phyloP scores from a whole-genome alignment of 2,797 vertebrate species.

The Pseudocheirus occidentalis region DNA sequence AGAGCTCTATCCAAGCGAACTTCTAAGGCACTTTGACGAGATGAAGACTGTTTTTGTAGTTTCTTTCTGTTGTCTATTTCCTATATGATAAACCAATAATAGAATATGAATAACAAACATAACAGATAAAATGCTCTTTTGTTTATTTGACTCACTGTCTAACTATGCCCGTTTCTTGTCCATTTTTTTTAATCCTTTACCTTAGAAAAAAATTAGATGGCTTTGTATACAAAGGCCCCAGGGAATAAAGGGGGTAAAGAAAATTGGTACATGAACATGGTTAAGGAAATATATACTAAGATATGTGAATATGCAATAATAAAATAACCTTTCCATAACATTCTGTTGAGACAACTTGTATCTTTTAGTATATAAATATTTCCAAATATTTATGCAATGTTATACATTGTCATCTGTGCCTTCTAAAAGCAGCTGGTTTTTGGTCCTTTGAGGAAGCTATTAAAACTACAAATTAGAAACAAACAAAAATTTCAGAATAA shows the following conservation, averaged over 20 bases:
- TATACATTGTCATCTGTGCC: not conserved
- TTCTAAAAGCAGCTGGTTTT: constrained; percentile 48
- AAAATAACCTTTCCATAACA: constrained; percentile 27
- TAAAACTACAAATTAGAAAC: constrained; percentile 3
- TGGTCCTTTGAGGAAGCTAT: not conserved
- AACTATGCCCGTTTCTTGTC: constrained; percentile 22
- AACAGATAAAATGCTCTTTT: not conserved
- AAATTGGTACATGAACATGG: not conserved
- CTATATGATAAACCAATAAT: constrained; percentile 80
- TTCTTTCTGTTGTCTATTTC: constrained; percentile 90
- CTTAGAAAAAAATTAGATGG: not conserved
- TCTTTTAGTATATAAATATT: not conserved
- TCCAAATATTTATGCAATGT: not conserved
- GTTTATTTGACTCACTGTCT: constrained; percentile 15
- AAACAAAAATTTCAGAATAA: constrained; percentile 35
- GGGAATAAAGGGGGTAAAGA: not conserved
- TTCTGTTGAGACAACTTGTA: constrained; percentile 43
- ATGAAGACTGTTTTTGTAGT: constrained; percentile 89
- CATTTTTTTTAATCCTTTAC: not conserved
- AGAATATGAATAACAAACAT: constrained; percentile 27
- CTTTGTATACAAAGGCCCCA: not conserved
- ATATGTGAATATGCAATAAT: not conserved
- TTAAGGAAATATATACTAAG: constrained; percentile 44
- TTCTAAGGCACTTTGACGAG: constrained; percentile 87
- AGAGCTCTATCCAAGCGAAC: constrained; percentile 94